These are phyloP conservation scores for Tapirus indicus DNA, from an alignment of 2,797 vertebrate genomes.

Conservation along the genomic window DNA sequence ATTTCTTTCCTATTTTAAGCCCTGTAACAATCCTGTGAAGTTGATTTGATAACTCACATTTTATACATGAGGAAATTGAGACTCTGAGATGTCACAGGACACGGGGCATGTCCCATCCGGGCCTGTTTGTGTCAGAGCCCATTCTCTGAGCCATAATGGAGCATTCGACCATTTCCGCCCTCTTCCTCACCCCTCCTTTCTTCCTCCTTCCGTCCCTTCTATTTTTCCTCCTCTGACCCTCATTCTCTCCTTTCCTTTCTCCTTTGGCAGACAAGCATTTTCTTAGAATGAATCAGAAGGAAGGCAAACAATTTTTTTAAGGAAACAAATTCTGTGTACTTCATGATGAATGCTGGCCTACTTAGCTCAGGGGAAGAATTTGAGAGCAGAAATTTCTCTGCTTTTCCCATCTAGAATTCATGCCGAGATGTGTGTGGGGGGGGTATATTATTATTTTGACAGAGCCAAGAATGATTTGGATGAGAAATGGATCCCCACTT, in stretches of 20 bases:
- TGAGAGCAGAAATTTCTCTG: slow-evolving; percentile 19
- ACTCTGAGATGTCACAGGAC: not conserved
- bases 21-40: not conserved
- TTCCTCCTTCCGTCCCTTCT: too few relatives aligned
- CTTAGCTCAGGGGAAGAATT: slow-evolving; percentile 61
- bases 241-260: not conserved
- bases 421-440: not conserved
- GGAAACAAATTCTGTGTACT: not conserved
- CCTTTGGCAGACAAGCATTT: not conserved
- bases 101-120: not conserved
- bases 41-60: not conserved
- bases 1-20: not conserved
- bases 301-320: slow-evolving; percentile 6
- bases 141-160: not conserved
- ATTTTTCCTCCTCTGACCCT: not conserved
- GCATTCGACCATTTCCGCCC: accelerated
- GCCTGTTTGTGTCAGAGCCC: too few relatives aligned
- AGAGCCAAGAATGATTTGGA: slow-evolving; percentile 41
- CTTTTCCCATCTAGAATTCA: slow-evolving; percentile 58
- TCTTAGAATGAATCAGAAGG: slow-evolving; percentile 33
- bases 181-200: too few relatives aligned
- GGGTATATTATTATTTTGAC: slow-evolving; percentile 48
- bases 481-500: slow-evolving; percentile 13
- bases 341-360: slow-evolving; percentile 53
- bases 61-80: not conserved